Conservation (phyloP, 2,888 invertebrate genomes). For the Platynereis dumerilii region DNA sequence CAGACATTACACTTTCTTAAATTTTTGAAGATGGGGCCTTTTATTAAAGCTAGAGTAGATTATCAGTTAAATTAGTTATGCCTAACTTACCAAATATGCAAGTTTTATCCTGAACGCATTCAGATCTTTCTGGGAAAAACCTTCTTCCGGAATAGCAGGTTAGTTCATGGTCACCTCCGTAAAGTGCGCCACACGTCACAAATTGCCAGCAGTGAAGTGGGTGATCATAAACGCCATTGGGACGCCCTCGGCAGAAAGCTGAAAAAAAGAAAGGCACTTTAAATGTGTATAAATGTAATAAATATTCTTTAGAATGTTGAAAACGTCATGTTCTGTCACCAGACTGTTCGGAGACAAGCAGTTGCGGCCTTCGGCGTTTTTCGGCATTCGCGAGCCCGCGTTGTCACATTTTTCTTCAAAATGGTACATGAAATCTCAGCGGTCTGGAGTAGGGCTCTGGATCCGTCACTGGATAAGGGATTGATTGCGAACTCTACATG, state of each 20-base stretch:
- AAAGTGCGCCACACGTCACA: slow-evolving; percentile 29
- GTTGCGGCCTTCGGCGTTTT: too few species aligned
- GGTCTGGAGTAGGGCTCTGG: too few species aligned
- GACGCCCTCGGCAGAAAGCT: slow-evolving; percentile 24
- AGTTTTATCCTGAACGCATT: slow-evolving; percentile 28
- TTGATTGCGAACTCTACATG: too few species aligned
- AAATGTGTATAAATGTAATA: not conserved
- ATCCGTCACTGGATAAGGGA: too few species aligned
- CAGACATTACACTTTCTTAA: too few species aligned
- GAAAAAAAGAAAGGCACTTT: not conserved
- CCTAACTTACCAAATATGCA: slow-evolving; percentile 33
- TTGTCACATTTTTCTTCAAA: too few species aligned
- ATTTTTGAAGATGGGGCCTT: too few species aligned
- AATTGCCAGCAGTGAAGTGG: slow-evolving; percentile 39
- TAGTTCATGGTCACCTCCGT: slow-evolving; percentile 29
- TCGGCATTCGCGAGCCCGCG: too few species aligned
- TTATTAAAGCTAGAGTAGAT: too few species aligned
- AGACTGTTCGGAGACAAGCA: not conserved
- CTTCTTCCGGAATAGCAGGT: slow-evolving; percentile 32
- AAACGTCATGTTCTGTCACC: not conserved
- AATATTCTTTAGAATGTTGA: too few species aligned
- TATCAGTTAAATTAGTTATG: too few species aligned
- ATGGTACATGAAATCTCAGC: too few species aligned
- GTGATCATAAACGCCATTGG: slow-evolving; percentile 26
- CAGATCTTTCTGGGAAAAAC: slow-evolving; percentile 14